These are phyloP conservation scores for Linepithema humile DNA, from an alignment of 1,140 invertebrate species.

Conservation along the genomic window DNA sequence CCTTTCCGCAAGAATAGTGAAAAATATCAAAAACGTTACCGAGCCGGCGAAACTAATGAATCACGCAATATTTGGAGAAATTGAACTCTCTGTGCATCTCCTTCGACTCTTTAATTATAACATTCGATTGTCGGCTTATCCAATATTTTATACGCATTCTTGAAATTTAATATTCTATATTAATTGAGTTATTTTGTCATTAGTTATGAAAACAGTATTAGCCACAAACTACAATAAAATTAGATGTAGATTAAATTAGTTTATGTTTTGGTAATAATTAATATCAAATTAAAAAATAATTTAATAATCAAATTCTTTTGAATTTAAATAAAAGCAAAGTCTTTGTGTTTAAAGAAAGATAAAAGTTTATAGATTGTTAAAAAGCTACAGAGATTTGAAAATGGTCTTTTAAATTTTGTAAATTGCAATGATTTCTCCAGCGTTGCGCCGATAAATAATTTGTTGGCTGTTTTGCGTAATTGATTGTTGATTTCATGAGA, in stretches of 20 bases:
- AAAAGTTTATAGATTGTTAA: too few species aligned
- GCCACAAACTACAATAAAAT: not conserved
- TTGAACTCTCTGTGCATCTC: not conserved
- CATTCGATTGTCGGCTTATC: not conserved
- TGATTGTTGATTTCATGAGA: not conserved
- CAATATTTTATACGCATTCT: not conserved
- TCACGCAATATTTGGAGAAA: conserved; percentile 56
- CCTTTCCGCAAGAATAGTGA: conserved; percentile 61
- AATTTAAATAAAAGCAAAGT: not conserved
- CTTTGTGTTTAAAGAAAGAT: too few species aligned
- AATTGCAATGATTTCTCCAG: not conserved
- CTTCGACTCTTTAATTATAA: conserved; percentile 26
- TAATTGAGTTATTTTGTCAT: not conserved
- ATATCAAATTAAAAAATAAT: not conserved
- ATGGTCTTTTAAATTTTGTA: not conserved
- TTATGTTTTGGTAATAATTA: not conserved
- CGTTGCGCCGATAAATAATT: not conserved
- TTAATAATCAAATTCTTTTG: not conserved
- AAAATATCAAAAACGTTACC: conserved; percentile 65
- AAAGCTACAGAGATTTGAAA: too few species aligned
- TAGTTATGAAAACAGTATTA: not conserved
- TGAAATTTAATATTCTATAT: not conserved
- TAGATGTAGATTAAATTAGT: not conserved
- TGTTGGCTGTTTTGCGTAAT: not conserved
- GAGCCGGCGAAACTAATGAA: conserved; percentile 44